These are phyloP conservation scores for Diarsia rubi DNA, from an alignment of 2,888 invertebrate genomes.

Conservation along the genomic window DNA sequence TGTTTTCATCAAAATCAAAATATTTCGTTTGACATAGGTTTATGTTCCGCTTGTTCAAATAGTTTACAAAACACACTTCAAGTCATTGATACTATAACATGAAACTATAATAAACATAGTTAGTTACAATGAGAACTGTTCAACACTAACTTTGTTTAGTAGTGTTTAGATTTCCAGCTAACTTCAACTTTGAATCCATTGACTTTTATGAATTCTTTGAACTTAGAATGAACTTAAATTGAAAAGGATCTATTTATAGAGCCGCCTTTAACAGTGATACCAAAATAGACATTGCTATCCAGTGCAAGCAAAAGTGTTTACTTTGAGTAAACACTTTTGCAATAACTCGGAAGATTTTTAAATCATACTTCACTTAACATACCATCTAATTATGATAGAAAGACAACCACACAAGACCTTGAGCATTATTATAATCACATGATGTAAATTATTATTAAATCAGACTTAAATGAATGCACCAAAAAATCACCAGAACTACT, in stretches of 20 bases:
- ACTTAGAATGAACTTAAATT: neutral
- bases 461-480: neutral
- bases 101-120: conserved; percentile 14
- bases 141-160: neutral
- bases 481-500: no score
- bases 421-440: neutral
- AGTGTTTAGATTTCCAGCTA: neutral
- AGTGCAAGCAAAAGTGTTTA: neutral
- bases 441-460: neutral
- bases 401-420: no score
- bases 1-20: neutral
- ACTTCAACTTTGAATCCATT: neutral
- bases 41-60: conserved; percentile 13
- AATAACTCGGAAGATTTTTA: neutral
- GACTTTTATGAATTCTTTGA: neutral
- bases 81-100: conserved; percentile 37
- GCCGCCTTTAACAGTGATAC: no score
- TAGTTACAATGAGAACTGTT: conserved; percentile 20
- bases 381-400: neutral
- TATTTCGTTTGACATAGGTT: no score
- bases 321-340: neutral
- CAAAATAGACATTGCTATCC: neutral
- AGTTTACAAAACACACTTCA: conserved; percentile 49
- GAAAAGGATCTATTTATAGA: neutral
- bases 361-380: neutral